These are phyloP conservation scores for Ispidina lecontei DNA, from an alignment of 2,797 vertebrate species.

Conservation along the genomic window DNA sequence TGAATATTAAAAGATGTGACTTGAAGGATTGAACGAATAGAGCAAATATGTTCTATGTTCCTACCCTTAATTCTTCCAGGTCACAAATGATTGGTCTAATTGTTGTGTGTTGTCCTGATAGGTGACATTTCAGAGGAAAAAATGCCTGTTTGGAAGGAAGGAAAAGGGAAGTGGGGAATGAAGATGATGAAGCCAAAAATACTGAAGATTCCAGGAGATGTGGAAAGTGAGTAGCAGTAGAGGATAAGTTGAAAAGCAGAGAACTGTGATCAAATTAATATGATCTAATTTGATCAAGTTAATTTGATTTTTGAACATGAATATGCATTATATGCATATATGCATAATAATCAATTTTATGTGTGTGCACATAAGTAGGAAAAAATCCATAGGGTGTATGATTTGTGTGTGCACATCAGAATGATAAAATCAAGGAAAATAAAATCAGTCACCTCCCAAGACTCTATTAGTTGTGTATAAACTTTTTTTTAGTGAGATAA, in stretches of 20 bases:
- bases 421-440: not conserved
- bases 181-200: not conserved
- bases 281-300: not conserved
- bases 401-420: not conserved
- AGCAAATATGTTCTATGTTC: not conserved
- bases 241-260: not conserved
- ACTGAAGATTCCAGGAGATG: not conserved
- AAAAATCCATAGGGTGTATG: not conserved
- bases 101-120: not conserved
- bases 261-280: not conserved
- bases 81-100: not conserved
- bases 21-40: not conserved
- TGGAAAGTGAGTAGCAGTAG: rapidly evolving
- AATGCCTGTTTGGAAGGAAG: not conserved
- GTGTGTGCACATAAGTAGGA: not conserved
- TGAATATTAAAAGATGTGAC: not conserved
- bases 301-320: slow-evolving; percentile 16
- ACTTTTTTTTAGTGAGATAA: not conserved
- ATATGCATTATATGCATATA: not conserved
- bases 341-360: no score
- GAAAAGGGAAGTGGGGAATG: not conserved
- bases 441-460: not conserved
- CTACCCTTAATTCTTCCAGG: not conserved
- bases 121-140: not conserved
- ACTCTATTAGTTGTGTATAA: not conserved